Evolutionary conservation across 2,113 vertebrate species (phyloP).

Genomic region (Ciconia maguari): DNA sequence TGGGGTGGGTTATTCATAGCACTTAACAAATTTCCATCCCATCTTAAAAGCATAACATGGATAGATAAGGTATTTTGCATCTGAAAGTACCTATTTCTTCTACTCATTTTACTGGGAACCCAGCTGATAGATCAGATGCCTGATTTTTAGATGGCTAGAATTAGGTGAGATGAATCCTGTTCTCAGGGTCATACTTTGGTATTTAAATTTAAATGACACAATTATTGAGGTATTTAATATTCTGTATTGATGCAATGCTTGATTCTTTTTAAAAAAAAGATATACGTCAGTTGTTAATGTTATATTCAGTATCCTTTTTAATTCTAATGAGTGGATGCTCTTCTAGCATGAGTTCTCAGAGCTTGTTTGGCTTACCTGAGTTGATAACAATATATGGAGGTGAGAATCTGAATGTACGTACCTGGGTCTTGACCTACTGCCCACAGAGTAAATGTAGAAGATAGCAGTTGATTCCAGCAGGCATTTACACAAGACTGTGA

Average conservation of each 20-base stretch:
- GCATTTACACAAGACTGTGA: not conserved
- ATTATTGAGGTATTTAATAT: not conserved
- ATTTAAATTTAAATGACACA: not conserved
- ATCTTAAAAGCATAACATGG: not conserved
- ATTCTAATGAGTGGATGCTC: not conserved
- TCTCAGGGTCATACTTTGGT: not conserved
- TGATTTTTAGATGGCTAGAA: not conserved
- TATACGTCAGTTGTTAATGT: not conserved
- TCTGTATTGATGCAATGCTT: not conserved
- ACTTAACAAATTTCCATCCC: not conserved
- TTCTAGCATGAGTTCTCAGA: not conserved
- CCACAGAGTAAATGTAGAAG: not conserved
- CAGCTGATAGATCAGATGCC: not conserved
- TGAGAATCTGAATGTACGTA: not conserved
- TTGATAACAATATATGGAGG: not conserved
- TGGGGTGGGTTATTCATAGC: not conserved
- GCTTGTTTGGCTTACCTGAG: not conserved
- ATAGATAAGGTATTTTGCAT: not conserved
- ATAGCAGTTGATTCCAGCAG: not conserved
- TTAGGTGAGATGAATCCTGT: not conserved
- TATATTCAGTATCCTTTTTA: not conserved
- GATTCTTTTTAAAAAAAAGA: not conserved
- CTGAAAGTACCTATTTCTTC: not conserved
- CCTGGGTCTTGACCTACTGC: not conserved
- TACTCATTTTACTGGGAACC: not conserved